These are phyloP conservation scores for Crossaster papposus DNA, from an alignment of 53 echinoderm and acorn worm species.

Conservation along the genomic window DNA sequence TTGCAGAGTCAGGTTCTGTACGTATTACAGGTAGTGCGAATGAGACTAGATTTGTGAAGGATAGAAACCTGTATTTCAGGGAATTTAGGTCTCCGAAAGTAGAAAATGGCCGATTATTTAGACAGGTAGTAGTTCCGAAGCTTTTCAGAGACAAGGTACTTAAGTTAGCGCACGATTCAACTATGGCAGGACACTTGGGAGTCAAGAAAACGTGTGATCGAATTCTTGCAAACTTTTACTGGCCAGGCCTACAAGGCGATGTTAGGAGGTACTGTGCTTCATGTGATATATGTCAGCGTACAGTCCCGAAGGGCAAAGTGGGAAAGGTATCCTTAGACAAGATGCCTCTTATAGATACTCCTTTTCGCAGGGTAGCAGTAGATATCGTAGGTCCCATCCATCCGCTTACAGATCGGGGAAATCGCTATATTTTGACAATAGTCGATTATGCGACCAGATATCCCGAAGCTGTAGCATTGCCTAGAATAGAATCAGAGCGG, in stretches of 20 bases:
- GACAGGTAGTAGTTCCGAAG: slow-evolving; percentile 57
- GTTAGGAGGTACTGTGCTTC: slow-evolving; percentile 54
- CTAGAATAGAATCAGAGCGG: slow-evolving; percentile 54
- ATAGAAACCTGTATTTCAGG: not conserved
- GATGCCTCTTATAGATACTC: slow-evolving; percentile 54
- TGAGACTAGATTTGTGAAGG: slow-evolving; percentile 22
- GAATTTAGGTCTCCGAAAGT: slow-evolving; percentile 28
- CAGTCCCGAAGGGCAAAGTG: slow-evolving; percentile 58
- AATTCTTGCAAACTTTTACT: slow-evolving; percentile 49
- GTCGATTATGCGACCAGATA: slow-evolving; percentile 66
- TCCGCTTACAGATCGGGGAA: slow-evolving; percentile 50
- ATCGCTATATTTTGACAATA: slow-evolving; percentile 64
- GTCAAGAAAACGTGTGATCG: slow-evolving; percentile 53
- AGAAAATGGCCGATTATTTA: not conserved
- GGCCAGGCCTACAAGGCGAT: slow-evolving; percentile 58
- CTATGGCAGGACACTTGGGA: too few species aligned
- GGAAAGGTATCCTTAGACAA: slow-evolving; percentile 33
- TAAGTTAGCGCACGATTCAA: slow-evolving; percentile 65
- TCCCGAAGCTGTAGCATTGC: slow-evolving; percentile 70
- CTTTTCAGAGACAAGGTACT: slow-evolving; percentile 29
- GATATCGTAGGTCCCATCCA: slow-evolving; percentile 58
- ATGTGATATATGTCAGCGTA: slow-evolving; percentile 60
- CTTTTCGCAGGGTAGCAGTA: slow-evolving; percentile 56
- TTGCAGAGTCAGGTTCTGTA: slow-evolving; percentile 6
- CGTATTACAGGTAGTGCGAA: not conserved